Base-by-base conservation (phyloP, 37 sponge, comb jelly and placozoan species). In the Theonella swinhoei region DNA sequence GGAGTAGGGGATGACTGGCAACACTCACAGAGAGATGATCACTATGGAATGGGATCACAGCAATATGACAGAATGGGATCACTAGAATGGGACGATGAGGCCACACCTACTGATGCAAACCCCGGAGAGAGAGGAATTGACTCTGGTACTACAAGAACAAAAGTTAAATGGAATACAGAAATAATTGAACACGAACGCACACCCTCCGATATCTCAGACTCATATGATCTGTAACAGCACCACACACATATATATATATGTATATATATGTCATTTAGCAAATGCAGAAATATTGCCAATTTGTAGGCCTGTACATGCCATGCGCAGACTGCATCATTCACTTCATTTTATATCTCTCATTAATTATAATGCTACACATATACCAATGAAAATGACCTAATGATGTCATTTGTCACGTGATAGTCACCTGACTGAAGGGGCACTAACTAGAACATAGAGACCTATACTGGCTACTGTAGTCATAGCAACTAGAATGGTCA, bases 391-490 rank as follows among this genome's bases (percentile, higher is more conserved):
- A n/a, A 47, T 47, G 54, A 47, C 54, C n/a, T 47, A 14, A 47
- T 47, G 14, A 47, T 47, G 54, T 17, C 14, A 47, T 47, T 47
- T 14, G n/a, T n/a, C n/a, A n/a, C n/a, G n/a, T n/a, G n/a, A 47
- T 47, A 14, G 54, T 7, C 14, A 7, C 14, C 54, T 47, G 54
- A 47, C 54, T 47, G 54, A 47, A 14, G 7, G 54, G 66, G 30
- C 23, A 30, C 34, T 39, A 30, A 78, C 23, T 78, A 78, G 66
- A 61, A 19, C 31, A 64, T 68, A 80, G 69, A 68, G 64, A 64
- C 80, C 80, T 5, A 80, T 9, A 64, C 33, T 19, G 42, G 80
- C 65, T 68, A 41, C 80, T 54, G 65, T 68, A 58, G 80, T 80
- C 25, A 80, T 32, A 7, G 25, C 30, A 42, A 33, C 58, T 39